Conservation (phyloP, 2,113 vertebrate species). For the Lamprotornis superbus region DNA sequence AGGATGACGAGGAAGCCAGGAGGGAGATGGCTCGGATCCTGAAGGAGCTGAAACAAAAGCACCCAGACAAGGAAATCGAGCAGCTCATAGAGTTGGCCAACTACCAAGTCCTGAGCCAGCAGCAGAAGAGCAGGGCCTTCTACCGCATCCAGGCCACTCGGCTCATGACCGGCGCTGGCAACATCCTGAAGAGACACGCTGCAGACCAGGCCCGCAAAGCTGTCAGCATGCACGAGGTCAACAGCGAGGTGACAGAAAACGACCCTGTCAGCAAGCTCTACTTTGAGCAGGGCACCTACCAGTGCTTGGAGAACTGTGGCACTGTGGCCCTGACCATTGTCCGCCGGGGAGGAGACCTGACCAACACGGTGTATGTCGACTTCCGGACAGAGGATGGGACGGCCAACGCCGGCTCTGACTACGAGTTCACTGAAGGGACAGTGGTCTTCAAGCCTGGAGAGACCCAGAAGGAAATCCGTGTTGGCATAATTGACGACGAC, state of each 20-base stretch:
- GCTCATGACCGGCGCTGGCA: conserved; percentile 91
- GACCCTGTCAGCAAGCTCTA: conserved; percentile 84
- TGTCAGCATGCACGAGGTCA: conserved; percentile 84
- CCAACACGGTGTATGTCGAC: conserved; percentile 81
- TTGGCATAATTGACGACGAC: conserved; percentile 93
- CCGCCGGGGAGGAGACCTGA: conserved; percentile 86
- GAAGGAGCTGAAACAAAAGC: conserved; percentile 93
- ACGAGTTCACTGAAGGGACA: conserved; percentile 85
- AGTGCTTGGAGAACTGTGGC: conserved; percentile 96
- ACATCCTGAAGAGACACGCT: conserved; percentile 89
- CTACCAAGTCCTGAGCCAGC: conserved; percentile 91
- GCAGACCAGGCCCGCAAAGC: conserved; percentile 90
- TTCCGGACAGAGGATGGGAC: conserved; percentile 94
- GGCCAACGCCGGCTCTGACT: conserved; percentile 92
- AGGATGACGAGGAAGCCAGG: conserved; percentile 87
- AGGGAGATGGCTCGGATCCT: conserved; percentile 89
- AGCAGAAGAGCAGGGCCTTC: conserved; percentile 93
- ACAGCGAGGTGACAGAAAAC: conserved; percentile 75
- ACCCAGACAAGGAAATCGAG: conserved; percentile 91
- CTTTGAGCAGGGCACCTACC: conserved; percentile 89
- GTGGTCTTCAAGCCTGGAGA: conserved; percentile 90
- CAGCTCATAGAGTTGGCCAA: conserved; percentile 91
- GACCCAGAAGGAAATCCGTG: conserved; percentile 88
- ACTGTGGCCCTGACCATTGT: conserved; percentile 84
- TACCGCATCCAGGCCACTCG: conserved; percentile 95